Evolutionary conservation across 1,140 invertebrate species (phyloP).

Genomic region (Drosophila paulistorum): DNA sequence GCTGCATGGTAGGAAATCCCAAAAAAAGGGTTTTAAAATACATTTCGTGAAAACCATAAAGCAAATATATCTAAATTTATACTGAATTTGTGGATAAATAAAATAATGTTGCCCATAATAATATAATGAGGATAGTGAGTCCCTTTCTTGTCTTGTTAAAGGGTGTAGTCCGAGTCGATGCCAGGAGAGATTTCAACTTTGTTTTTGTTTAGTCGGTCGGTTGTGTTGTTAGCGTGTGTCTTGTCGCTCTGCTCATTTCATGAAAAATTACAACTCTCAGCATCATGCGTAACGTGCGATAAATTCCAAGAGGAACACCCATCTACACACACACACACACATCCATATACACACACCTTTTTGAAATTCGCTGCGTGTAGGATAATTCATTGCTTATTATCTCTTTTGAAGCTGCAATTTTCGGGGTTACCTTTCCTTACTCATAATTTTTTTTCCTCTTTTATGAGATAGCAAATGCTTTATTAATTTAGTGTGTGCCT

Average conservation of each 20-base stretch:
- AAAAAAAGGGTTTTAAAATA: neutral
- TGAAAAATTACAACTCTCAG: constrained; percentile 81
- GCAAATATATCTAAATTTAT: too few relatives aligned
- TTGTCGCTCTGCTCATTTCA: constrained; percentile 47
- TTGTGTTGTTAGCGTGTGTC: constrained; percentile 29
- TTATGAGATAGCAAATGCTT: constrained; percentile 73
- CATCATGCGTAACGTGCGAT: constrained; percentile 74
- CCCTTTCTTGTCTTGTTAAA: neutral
- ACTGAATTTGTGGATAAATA: too few relatives aligned
- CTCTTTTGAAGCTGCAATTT: constrained; percentile 74
- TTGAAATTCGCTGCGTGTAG: constrained; percentile 79
- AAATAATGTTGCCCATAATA: too few relatives aligned
- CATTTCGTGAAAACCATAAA: too few relatives aligned
- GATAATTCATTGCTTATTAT: constrained; percentile 82
- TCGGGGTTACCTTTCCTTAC: constrained; percentile 48
- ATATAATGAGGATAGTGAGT: neutral
- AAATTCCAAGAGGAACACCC: constrained; percentile 55
- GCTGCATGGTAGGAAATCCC: neutral
- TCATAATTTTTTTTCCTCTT: constrained; percentile 39
- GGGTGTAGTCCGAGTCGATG: neutral
- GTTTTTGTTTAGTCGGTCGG: constrained; percentile 22
- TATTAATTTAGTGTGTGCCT: constrained; percentile 79
- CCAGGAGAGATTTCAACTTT: neutral
- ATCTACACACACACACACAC: constrained; percentile 22
- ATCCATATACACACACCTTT: constrained; percentile 36